Percentiles rank a stretch among this genome's conserved stretches.
phyloP scores from a whole-genome alignment of 2,113 vertebrate species.

The Xiphophorus maculatus region DNA sequence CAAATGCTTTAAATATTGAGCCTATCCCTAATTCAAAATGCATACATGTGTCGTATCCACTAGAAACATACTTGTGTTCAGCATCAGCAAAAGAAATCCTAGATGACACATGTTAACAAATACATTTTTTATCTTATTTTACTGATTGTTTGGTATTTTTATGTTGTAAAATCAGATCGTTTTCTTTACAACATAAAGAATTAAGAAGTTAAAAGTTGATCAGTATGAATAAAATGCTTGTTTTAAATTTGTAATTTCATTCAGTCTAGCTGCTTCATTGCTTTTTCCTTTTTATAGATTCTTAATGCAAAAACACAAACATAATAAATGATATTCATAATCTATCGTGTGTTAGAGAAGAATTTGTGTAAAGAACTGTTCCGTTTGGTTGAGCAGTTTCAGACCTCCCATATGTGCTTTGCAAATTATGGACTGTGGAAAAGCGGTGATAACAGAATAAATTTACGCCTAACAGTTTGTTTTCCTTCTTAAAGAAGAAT shows the following conservation, averaged over 20 bases:
- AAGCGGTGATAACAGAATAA: not conserved
- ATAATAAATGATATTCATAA: not conserved
- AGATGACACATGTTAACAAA: too few relatives aligned
- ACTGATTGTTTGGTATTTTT: not conserved
- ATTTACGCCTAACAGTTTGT: not conserved
- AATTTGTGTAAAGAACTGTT: constrained; percentile 1
- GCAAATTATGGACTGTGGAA: not conserved
- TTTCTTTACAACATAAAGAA: not conserved
- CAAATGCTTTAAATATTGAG: too few relatives aligned
- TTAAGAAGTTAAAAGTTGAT: not conserved
- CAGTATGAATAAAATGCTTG: not conserved
- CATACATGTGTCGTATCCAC: too few relatives aligned
- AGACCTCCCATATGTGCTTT: not conserved
- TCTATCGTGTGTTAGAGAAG: not conserved
- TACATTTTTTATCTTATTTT: not conserved
- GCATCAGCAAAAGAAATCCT: too few relatives aligned
- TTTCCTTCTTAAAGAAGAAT: not conserved
- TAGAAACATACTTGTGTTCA: too few relatives aligned
- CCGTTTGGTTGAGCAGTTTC: constrained; percentile 1
- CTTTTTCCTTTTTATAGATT: constrained; percentile 4
- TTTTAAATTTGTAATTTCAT: not conserved
- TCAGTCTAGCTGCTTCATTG: constrained; percentile 2
- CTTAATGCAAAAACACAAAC: constrained; percentile 1
- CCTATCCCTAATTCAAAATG: too few relatives aligned
- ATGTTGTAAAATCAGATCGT: not conserved